phyloP scores from a whole-genome alignment of 2,888 invertebrate genomes.

The Buathra laborator region DNA sequence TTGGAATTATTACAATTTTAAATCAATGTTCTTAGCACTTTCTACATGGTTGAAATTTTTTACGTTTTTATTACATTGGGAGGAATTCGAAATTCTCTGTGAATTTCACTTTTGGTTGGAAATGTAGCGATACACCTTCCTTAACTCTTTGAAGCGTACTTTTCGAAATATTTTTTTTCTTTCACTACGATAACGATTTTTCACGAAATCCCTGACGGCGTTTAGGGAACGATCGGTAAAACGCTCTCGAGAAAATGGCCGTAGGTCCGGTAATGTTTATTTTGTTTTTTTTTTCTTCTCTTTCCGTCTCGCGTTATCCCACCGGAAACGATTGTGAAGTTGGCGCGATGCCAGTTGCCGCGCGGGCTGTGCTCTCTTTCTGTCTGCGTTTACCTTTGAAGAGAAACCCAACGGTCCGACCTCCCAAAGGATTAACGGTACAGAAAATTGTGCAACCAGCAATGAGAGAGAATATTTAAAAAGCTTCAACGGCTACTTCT shows the following conservation, averaged over 20 bases:
- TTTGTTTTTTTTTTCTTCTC: constrained; percentile 17
- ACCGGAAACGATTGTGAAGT: constrained; percentile 55
- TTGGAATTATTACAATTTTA: no score
- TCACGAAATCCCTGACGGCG: background rate
- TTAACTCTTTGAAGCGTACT: no score
- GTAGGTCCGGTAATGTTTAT: constrained; percentile 17
- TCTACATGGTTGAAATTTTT: no score
- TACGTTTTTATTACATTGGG: no score
- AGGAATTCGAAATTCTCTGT: no score
- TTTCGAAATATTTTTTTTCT: background rate
- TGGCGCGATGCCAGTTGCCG: constrained; percentile 56
- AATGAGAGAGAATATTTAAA: constrained; percentile 3
- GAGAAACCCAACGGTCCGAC: background rate
- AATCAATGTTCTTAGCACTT: no score
- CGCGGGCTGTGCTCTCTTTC: constrained; percentile 6
- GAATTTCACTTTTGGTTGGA: no score
- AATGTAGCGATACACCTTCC: no score
- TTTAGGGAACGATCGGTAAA: constrained; percentile 5
- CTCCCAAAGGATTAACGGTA: constrained; percentile 4
- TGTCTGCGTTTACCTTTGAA: constrained; percentile 25
- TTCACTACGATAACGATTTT: background rate
- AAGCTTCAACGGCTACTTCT: constrained; percentile 5
- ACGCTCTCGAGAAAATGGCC: constrained; percentile 27
- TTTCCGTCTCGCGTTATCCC: constrained; percentile 31
- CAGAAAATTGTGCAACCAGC: background rate